These are phyloP conservation scores for Lysandra bellargus DNA, from an alignment of 2,888 invertebrate species.

Conservation along the genomic window DNA sequence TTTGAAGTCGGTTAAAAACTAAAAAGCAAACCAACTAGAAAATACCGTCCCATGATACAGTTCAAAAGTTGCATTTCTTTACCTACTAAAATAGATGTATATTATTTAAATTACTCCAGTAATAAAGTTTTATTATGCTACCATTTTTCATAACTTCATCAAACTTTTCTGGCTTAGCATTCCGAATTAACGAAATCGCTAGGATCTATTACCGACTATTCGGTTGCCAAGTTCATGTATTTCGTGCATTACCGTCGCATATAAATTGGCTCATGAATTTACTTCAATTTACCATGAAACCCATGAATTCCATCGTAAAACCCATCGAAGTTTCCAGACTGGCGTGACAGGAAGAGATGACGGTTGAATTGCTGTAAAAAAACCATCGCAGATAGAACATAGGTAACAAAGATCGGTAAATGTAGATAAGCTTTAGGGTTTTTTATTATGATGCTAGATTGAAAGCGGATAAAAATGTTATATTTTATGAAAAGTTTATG, in stretches of 20 bases:
- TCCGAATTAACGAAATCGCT: not conserved
- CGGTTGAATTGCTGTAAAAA: not conserved
- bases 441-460: not conserved
- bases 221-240: not conserved
- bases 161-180: not conserved
- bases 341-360: slow-evolving; percentile 19
- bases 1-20: no score
- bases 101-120: no score
- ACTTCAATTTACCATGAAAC: slow-evolving; percentile 19
- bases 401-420: not conserved
- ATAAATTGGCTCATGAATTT: slow-evolving; percentile 27
- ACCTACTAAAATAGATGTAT: no score
- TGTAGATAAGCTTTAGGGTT: not conserved
- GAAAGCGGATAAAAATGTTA: no score
- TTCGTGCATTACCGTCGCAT: slow-evolving; percentile 13
- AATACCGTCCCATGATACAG: no score
- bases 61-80: no score
- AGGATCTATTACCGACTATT: slow-evolving; percentile 3
- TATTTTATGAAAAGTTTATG: no score
- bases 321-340: not conserved
- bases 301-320: slow-evolving; percentile 16
- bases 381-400: not conserved
- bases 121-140: not conserved
- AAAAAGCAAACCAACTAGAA: no score
- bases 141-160: not conserved